phyloP scores from a whole-genome alignment of 2,888 invertebrate species.

The Coleophora flavipennella region DNA sequence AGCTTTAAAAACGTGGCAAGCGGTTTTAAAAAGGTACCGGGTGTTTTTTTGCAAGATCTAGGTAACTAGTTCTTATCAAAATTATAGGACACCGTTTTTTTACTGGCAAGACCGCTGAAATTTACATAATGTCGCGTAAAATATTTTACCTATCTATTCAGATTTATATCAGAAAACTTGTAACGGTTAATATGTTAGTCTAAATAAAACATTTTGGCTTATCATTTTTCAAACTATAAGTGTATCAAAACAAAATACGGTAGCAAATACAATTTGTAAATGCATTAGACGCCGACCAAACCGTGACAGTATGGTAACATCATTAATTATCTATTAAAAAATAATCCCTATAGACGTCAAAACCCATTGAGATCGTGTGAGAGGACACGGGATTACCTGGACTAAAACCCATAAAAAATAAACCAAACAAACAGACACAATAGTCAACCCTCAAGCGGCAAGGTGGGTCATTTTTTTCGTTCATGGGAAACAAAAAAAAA shows the following conservation, averaged over 20 bases:
- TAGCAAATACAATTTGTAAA: conserved; percentile 22
- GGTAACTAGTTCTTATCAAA: no score
- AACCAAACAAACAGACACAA: conserved; percentile 54
- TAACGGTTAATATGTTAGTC: no score
- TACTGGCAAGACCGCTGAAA: no score
- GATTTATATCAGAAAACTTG: no score
- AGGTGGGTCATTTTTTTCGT: conserved; percentile 32
- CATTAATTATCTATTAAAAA: conserved; percentile 70
- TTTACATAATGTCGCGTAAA: no score
- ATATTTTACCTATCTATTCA: no score
- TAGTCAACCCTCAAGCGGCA: conserved; percentile 39
- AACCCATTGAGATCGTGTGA: conserved; percentile 49
- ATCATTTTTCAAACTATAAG: no score
- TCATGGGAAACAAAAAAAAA: conserved; percentile 23
- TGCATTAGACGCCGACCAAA: conserved; percentile 22
- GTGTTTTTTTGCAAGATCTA: no score
- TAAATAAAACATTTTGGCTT: no score
- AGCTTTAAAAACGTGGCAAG: no score
- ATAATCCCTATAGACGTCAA: conserved; percentile 68
- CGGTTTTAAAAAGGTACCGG: no score
- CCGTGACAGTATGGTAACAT: conserved; percentile 35
- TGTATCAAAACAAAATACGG: conserved; percentile 16
- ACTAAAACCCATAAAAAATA: conserved; percentile 59
- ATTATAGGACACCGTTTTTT: no score
- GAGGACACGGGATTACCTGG: conserved; percentile 67